Base-by-base conservation (phyloP, 2,888 invertebrate species). In the Heliconius sara region DNA sequence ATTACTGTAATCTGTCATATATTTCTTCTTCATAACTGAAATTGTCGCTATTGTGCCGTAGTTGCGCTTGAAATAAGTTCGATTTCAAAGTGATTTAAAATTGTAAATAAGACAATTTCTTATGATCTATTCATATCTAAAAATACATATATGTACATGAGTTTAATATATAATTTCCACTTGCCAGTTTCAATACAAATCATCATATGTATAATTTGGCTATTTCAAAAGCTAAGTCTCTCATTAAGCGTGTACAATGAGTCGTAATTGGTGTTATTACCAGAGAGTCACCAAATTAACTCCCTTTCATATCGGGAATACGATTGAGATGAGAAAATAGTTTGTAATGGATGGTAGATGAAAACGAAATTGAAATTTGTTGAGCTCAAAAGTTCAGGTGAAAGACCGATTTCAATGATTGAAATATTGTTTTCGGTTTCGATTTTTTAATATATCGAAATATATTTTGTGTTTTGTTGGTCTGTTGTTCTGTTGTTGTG, bases 221-320 rank as follows among this genome's bases (percentile, higher is more conserved):
- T 52, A 47, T 78, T 72, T 78, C 72, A 72, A 78, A 52, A 78
- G 65, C 52, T 43, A 77, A 60, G 68, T 67, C 30, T 13, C 77
- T 78, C 52, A 78, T 78, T 78, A 78, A 63, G 77, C 63, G 72
- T 27, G 66, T 34, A 66, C 57, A 39, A 66, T 73, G 34, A 25
- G 52, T n/a, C 47, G 66, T 81, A 77, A 81, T 81, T 77, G 77
- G 34, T 77, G 77, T 77, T 79, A 77, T 79, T 81, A 75, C 70
- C 74, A 34, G 66, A 78, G 76, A 71, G 57, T 60, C 73, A 65
- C 70, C 39, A 65, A 77, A 81, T 81, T 79, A 77, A 75, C 63
- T 65, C 47, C 43, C 77, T 75, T 81, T 81, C 74, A 79, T 16
- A 79, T 39, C 34, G 10, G 66, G 73, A 78, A 78, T 78, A 78